Conservation (phyloP, 1,140 invertebrate species). For the Brachionus calyciflorus region DNA sequence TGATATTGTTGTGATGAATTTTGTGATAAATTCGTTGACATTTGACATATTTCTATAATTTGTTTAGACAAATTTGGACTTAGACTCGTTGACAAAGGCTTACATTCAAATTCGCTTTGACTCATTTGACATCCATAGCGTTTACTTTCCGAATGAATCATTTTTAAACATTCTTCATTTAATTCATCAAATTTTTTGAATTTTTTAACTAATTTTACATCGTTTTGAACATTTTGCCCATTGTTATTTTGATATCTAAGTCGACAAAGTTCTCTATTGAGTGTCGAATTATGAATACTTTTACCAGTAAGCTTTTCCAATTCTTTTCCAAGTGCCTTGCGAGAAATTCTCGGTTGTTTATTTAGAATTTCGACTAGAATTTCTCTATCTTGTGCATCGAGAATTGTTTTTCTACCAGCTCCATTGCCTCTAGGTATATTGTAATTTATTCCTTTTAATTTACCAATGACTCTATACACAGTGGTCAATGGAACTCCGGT, state of each 20-base stretch:
- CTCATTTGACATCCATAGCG: neutral
- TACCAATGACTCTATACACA: slow-evolving; percentile 38
- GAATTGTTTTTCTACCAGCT: slow-evolving; percentile 40
- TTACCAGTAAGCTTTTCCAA: slow-evolving; percentile 41
- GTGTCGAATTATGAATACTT: slow-evolving; percentile 42
- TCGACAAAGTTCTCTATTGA: slow-evolving; percentile 27
- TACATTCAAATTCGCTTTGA: slow-evolving; percentile 37
- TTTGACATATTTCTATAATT: slow-evolving; percentile 46
- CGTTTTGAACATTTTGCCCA: neutral
- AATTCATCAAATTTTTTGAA: slow-evolving; percentile 10
- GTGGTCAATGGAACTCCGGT: slow-evolving; percentile 39
- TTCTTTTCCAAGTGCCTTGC: slow-evolving; percentile 35
- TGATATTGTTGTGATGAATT: neutral
- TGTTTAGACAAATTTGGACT: neutral
- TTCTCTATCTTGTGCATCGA: slow-evolving; percentile 41
- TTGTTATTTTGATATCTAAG: slow-evolving; percentile 11
- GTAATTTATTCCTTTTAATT: slow-evolving; percentile 43
- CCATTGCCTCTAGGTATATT: slow-evolving; percentile 41
- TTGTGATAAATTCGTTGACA: slow-evolving; percentile 16
- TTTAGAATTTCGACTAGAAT: slow-evolving; percentile 43
- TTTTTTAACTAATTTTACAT: neutral
- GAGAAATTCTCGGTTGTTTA: slow-evolving; percentile 37
- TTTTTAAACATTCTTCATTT: neutral
- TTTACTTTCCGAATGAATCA: neutral
- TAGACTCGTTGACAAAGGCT: neutral